These are phyloP conservation scores for Ischnura elegans DNA, from an alignment of 2,888 invertebrate genomes.

Conservation along the genomic window DNA sequence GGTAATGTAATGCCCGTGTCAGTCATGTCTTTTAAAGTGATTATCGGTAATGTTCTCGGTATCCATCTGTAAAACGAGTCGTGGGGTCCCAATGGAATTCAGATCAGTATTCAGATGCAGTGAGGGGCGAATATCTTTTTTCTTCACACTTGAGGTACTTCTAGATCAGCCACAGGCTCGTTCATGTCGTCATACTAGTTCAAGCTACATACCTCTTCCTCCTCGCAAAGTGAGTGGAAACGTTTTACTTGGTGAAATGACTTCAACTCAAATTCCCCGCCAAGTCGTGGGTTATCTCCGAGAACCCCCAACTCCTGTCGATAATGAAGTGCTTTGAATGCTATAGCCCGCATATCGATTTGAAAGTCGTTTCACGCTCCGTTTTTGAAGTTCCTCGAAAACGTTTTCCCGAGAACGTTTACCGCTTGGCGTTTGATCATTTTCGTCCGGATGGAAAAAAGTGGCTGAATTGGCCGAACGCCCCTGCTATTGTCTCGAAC, in stretches of 20 bases:
- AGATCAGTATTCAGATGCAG: no score
- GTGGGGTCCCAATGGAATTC: no score
- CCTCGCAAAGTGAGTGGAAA: no score
- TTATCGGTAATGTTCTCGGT: no score
- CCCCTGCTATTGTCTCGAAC: not conserved
- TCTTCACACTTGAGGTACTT: no score
- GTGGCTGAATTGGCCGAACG: not conserved
- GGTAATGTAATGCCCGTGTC: no score
- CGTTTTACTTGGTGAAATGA: not conserved
- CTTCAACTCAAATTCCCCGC: not conserved
- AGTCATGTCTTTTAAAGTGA: no score
- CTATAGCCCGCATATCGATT: constrained; percentile 31
- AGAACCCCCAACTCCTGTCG: not conserved
- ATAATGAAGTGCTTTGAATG: constrained; percentile 35
- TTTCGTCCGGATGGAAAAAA: not conserved
- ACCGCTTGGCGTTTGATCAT: constrained; percentile 3
- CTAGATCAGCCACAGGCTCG: no score
- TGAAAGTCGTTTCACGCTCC: not conserved
- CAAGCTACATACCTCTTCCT: no score
- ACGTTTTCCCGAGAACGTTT: not conserved
- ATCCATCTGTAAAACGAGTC: no score
- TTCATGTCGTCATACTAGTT: no score
- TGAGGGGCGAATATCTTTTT: no score
- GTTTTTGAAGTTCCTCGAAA: constrained; percentile 29
- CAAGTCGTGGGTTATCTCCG: not conserved